Evolutionary conservation across 2,888 invertebrate species (phyloP).

Genomic region (Phragmatobia fuliginosa): DNA sequence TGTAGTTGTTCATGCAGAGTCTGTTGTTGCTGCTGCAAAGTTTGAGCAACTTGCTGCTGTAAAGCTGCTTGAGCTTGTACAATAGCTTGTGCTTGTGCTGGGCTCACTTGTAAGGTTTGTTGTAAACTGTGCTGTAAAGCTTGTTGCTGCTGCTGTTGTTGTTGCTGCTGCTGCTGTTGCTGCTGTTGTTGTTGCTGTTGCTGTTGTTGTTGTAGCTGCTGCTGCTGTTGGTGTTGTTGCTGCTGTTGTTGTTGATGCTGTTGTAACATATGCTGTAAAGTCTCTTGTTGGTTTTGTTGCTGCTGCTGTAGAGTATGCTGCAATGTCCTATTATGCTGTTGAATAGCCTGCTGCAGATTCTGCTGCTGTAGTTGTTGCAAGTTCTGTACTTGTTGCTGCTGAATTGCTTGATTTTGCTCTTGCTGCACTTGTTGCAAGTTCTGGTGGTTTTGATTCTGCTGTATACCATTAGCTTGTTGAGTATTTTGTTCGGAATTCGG

Average conservation of each 20-base stretch:
- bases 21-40: constrained; percentile 81
- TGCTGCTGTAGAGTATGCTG: constrained; percentile 67
- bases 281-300: constrained; percentile 53
- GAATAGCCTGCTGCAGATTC: constrained; percentile 65
- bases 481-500: constrained; percentile 79
- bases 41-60: constrained; percentile 81
- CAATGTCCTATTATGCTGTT: constrained; percentile 66
- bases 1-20: constrained; percentile 80
- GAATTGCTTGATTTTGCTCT: constrained; percentile 69
- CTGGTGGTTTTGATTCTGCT: constrained; percentile 76
- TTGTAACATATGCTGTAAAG: constrained; percentile 63
- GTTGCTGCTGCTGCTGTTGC: constrained; percentile 62
- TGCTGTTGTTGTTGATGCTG: constrained; percentile 62
- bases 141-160: constrained; percentile 66
- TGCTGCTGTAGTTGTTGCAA: constrained; percentile 74
- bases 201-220: constrained; percentile 59
- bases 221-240: constrained; percentile 66
- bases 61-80: constrained; percentile 80
- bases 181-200: constrained; percentile 67
- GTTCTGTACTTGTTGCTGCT: constrained; percentile 61
- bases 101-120: constrained; percentile 78
- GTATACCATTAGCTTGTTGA: constrained; percentile 82
- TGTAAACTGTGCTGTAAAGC: constrained; percentile 74
- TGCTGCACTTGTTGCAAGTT: constrained; percentile 72
- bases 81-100: constrained; percentile 80